Conservation (phyloP, 2,113 vertebrate species). For the Tichodroma muraria region DNA sequence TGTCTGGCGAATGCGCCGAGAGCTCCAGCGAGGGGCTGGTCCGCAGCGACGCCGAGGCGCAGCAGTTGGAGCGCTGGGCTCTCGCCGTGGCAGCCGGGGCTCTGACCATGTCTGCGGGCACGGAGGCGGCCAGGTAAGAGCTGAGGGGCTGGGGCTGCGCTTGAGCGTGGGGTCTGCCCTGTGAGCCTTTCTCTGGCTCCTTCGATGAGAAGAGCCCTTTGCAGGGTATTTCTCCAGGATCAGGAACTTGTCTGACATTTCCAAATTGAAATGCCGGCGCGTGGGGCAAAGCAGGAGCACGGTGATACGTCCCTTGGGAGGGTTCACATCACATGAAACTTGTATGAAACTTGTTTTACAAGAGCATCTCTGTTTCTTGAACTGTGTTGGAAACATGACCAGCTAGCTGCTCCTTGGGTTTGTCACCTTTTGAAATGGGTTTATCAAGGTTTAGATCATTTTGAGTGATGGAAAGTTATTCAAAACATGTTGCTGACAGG, state of each 20-base stretch:
- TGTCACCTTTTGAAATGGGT: not conserved
- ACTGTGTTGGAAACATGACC: rapidly evolving
- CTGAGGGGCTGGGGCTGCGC: not conserved
- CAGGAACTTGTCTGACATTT: not conserved
- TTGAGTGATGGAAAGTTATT: not conserved
- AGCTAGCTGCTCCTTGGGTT: not conserved
- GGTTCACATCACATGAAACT: not conserved
- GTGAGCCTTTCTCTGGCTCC: not conserved
- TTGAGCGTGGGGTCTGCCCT: not conserved
- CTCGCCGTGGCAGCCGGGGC: not conserved
- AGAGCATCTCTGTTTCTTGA: rapidly evolving
- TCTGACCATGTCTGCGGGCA: not conserved
- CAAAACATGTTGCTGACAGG: not conserved
- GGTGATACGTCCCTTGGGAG: rapidly evolving
- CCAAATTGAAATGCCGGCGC: not conserved
- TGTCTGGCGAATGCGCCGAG: not conserved
- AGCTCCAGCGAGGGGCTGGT: not conserved
- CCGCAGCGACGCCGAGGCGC: not conserved
- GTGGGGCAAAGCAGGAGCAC: rapidly evolving
- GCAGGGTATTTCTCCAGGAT: not conserved
- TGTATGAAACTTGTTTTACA: not conserved
- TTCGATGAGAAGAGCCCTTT: not conserved
- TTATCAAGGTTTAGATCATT: not conserved
- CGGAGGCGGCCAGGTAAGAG: not conserved
- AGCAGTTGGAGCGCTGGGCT: not conserved